These are phyloP conservation scores for Bemisia tabaci DNA, from an alignment of 1,140 invertebrate species.

Conservation along the genomic window DNA sequence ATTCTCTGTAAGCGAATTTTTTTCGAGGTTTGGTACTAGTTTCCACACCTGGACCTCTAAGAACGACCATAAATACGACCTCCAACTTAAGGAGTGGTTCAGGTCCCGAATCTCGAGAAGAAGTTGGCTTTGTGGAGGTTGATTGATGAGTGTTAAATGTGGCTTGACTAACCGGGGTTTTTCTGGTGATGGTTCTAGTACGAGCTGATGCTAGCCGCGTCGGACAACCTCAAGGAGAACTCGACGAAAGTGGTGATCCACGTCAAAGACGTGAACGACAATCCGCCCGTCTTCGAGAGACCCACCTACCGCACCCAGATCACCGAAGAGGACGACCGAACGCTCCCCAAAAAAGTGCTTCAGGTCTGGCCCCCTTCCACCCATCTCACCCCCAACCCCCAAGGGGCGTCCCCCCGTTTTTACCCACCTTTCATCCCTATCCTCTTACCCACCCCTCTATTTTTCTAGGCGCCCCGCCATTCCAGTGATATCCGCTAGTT, in stretches of 20 bases:
- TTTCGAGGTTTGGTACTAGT: too few relatives aligned
- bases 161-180: too few relatives aligned
- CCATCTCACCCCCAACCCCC: conserved; percentile 21
- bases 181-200: conserved; percentile 45
- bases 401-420: too few relatives aligned
- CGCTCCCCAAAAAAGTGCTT: conserved; percentile 81
- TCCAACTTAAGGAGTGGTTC: neutral
- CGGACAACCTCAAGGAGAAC: conserved; percentile 91
- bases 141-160: too few relatives aligned
- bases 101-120: neutral
- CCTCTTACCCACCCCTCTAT: too few relatives aligned
- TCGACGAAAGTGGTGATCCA: conserved; percentile 90
- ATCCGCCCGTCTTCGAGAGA: conserved; percentile 74
- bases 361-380: conserved; percentile 53
- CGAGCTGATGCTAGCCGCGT: conserved; percentile 80
- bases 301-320: conserved; percentile 90
- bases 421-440: too few relatives aligned
- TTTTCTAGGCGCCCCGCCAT: too few relatives aligned
- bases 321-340: conserved; percentile 87
- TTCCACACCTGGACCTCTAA: too few relatives aligned
- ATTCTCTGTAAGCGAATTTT: too few relatives aligned
- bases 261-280: conserved; percentile 90
- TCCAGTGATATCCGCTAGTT: too few relatives aligned
- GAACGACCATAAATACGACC: too few relatives aligned
- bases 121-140: neutral